Percentiles rank a stretch among this genome's conserved stretches.
These are phyloP conservation scores for Pangasius krempfi DNA, from an alignment of 2,797 vertebrate species.

Conservation along the genomic window DNA sequence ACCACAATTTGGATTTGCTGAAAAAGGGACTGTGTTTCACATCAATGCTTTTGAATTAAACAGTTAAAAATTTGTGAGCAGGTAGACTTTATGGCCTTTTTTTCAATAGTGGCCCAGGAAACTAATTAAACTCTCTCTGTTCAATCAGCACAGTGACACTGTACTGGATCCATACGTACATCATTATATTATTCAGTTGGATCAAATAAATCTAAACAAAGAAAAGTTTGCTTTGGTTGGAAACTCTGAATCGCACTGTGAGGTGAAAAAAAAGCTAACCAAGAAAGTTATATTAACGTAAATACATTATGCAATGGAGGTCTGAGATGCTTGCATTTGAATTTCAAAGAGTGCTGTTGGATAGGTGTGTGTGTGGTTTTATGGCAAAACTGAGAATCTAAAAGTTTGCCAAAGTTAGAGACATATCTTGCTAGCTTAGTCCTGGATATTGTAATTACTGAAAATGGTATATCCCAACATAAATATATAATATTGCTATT, in stretches of 20 bases:
- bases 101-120: neutral
- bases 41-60: neutral
- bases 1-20: no score
- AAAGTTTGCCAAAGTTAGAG: neutral
- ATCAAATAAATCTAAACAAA: neutral
- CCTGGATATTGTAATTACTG: conserved; percentile 7
- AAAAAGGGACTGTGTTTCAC: neutral
- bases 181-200: neutral
- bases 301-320: neutral
- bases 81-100: neutral
- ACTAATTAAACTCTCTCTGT: neutral
- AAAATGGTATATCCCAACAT: conserved; percentile 9
- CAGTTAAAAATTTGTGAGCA: neutral
- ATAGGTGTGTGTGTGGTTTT: neutral
- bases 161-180: neutral
- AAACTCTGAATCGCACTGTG: no score
- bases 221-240: neutral
- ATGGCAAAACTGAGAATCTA: neutral
- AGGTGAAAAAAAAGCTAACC: neutral
- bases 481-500: conserved; percentile 17
- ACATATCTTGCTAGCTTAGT: neutral
- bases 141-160: neutral
- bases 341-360: neutral
- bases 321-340: neutral
- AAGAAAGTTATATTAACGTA: neutral